Percentiles rank a stretch among this genome's conserved stretches.
These are phyloP conservation scores for Conomelus anceps DNA, from an alignment of 2,888 invertebrate species.

Conservation along the genomic window DNA sequence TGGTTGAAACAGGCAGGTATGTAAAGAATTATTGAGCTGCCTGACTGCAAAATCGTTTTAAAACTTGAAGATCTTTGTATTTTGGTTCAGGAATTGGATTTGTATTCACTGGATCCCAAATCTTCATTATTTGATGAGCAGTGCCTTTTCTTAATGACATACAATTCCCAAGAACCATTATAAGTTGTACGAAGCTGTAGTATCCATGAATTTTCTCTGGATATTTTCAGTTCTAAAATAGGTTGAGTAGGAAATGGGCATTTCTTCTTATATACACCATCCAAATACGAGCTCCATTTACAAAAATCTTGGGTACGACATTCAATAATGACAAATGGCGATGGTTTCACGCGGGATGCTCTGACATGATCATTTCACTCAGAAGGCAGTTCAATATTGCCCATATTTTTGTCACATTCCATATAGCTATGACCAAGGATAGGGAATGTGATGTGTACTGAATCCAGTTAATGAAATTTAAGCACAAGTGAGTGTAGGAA, in stretches of 20 bases:
- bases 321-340: neutral
- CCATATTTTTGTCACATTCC: slow-evolving; percentile 18
- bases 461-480: neutral
- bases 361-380: neutral
- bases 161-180: neutral
- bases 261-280: neutral
- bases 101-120: neutral
- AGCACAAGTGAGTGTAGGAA: neutral
- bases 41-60: neutral
- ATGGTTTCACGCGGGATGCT: neutral
- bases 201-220: neutral
- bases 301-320: neutral
- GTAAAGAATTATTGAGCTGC: neutral
- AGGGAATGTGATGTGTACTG: slow-evolving; percentile 4
- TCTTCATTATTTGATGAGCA: neutral
- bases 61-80: neutral
- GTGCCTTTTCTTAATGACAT: neutral
- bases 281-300: neutral
- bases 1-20: neutral
- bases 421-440: slow-evolving; percentile 10
- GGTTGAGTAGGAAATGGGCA: neutral
- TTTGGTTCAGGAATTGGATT: neutral
- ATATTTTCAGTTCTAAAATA: neutral
- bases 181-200: neutral
- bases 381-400: neutral